phyloP scores from a whole-genome alignment of 2,888 invertebrate species.

The Nomada fucata region DNA sequence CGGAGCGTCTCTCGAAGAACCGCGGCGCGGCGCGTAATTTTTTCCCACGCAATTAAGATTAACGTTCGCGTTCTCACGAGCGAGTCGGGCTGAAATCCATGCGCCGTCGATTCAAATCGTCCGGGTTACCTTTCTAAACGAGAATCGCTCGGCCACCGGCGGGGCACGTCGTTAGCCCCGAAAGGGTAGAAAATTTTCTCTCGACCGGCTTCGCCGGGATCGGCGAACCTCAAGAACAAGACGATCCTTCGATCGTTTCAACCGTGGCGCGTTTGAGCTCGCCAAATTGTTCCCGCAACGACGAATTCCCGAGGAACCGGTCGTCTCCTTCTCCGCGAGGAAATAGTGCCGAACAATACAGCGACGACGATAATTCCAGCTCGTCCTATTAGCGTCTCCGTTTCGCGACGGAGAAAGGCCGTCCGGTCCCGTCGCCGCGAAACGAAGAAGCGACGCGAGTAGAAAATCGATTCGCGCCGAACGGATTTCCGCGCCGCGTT shows the following conservation, averaged over 20 bases:
- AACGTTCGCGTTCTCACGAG: slow-evolving; percentile 53
- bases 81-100: slow-evolving; percentile 3
- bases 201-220: too few relatives aligned
- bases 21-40: slow-evolving; percentile 15
- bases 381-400: slow-evolving; percentile 61
- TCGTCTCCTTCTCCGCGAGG: slow-evolving; percentile 42
- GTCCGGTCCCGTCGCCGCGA: slow-evolving; percentile 45
- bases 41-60: slow-evolving; percentile 57
- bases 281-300: background rate
- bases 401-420: slow-evolving; percentile 53
- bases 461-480: background rate
- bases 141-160: background rate
- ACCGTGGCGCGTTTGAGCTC: background rate
- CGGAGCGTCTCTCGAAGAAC: background rate
- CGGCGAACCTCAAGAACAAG: background rate
- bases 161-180: background rate
- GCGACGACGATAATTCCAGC: slow-evolving; percentile 63
- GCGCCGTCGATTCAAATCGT: slow-evolving; percentile 23
- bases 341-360: slow-evolving; percentile 64
- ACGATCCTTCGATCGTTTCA: background rate
- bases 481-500: background rate
- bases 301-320: slow-evolving; percentile 15
- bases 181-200: background rate
- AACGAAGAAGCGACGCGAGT: background rate
- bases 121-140: background rate